Evolutionary conservation across 2,113 vertebrate species (phyloP), one percentile per base, ranked within the genome.

Genomic region (Nothobranchius kuhntae): DNA sequence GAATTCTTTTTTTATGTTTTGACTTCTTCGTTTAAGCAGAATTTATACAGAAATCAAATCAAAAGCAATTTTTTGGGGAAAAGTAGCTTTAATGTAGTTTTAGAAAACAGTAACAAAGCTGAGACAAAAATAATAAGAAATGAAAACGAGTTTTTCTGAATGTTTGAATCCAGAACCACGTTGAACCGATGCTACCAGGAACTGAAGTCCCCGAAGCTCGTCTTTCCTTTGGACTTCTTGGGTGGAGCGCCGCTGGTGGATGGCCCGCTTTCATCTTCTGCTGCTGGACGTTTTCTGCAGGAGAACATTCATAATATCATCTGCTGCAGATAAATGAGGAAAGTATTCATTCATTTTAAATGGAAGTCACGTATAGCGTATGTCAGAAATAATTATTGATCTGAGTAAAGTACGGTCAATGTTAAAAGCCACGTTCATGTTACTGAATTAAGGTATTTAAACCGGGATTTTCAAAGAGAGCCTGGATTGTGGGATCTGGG

Each of bases 161-260:
- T 8, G 36, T 15, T 56, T 40, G 9, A n/a, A 11, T 56, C 30
- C 30, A 55, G 9, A 40, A 40, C 9, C 14, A 30, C 4, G 30
- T 17, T 9, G 13, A 44, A 52, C 2, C 26, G 1, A 14, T 9
- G 69, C 93, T 96, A 99, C 98, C 98, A 99, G 54, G 96, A 96
- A 89, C 96, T 99, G 89, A 99, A 99, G 87, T 99, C 95, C 63
- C 95, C 94, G 0, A 98, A 96, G 65, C 92, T 89, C 0, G 78
- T 75, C 66, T 90, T 94, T 47, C 93, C 92, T 79, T 93, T 96
- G 75, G 95, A 90, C 72, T 96, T 98, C 87, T 97, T 95, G 9
- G n/a, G 65, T 0, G 70, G 61, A 0, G 56, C 61, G 48, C 88
- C 70, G 14, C 95, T 97, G 85, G 95, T 96, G 9, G 96, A 97